Evolutionary conservation across 2,888 invertebrate species (phyloP).

Genomic region (Drosophila algonquin): DNA sequence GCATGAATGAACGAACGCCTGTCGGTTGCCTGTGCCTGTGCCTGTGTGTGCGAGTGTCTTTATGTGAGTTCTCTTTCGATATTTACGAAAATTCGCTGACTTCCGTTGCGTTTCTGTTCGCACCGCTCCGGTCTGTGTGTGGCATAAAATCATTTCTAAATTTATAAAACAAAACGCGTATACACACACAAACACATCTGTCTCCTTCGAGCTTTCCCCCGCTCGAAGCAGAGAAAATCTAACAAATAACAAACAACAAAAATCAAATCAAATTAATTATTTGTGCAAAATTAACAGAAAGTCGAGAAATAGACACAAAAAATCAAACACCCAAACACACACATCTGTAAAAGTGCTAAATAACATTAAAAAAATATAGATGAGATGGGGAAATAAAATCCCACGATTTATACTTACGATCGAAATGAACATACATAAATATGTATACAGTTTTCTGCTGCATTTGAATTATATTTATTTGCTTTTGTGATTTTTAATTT

Average conservation of each 20-base stretch:
- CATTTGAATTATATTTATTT: slow-evolving; percentile 45
- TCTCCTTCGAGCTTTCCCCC: slow-evolving; percentile 28
- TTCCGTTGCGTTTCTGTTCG: slow-evolving; percentile 56
- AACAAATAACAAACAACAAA: slow-evolving; percentile 7
- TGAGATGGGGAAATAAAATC: slow-evolving; percentile 34
- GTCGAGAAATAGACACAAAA: slow-evolving; percentile 13
- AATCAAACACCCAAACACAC: slow-evolving; percentile 1
- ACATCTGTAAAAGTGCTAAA: slow-evolving; percentile 23
- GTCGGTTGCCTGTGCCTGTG: slow-evolving; percentile 18
- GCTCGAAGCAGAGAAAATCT: slow-evolving; percentile 5
- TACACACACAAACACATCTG: slow-evolving; percentile 43
- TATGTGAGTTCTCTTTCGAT: slow-evolving; percentile 32
- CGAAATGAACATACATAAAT: background rate
- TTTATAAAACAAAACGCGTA: slow-evolving; percentile 58
- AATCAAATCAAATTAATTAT: slow-evolving; percentile 50
- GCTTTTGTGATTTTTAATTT: slow-evolving; percentile 21
- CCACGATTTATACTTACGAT: slow-evolving; percentile 32
- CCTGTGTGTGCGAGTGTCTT: slow-evolving; percentile 29
- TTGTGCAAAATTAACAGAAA: slow-evolving; percentile 32
- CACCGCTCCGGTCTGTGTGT: slow-evolving; percentile 15
- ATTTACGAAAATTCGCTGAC: slow-evolving; percentile 27
- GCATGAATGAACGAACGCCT: background rate
- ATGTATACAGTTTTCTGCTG: slow-evolving; percentile 9
- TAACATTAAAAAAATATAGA: slow-evolving; percentile 40
- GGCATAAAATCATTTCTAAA: slow-evolving; percentile 73